Evolutionary conservation across 64 coral and sea anemone genomes (phyloP), one percentile per base, ranked within the genome.

Genomic region (Montipora efflorescens): DNA sequence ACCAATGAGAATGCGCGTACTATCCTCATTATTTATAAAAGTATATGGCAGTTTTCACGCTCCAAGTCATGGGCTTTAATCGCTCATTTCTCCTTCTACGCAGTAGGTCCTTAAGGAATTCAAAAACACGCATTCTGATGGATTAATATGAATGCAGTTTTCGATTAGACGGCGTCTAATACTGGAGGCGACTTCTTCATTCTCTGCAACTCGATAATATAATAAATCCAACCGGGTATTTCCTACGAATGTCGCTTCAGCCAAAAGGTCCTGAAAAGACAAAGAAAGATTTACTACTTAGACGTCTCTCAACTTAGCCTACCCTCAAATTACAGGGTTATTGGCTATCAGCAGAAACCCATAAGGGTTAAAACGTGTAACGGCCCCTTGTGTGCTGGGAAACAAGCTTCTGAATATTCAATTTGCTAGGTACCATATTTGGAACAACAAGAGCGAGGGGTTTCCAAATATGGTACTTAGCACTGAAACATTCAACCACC

Each of bases 111-210:
- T 94, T 47, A 94, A 79, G 3, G 80, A 46, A 23, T 36, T 11
- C 93, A 87, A 90, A 55, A 67, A 94, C 53, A 78, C 3, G 16
- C 83, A 5, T 61, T 80, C 59, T 5, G 87, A 90, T 5, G 93
- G 93, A 59, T 90, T 85, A n/a, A 94, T 73, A 10, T 94, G 93
- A 10, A 94, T 45, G 59, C 87, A 94, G 8, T 84, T 90, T 22
- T 90, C 79, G 8, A 94, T 76, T 55, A 90, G 43, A 69, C 88
- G 93, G 6, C 57, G 82, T 49, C 83, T 94, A 53, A 64, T 71
- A 71, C 59, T 36, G 43, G 67, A 9, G 16, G 79, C 13, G 9
- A 90, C 7, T 77, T 51, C 77, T 45, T 58, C 67, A 21, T 85
- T 78, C 7, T 81, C 74, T 11, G 88, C 71, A 36, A 94, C 53